phyloP scores from a whole-genome alignment of 1,140 invertebrate genomes.

The Drosophila bocqueti region DNA sequence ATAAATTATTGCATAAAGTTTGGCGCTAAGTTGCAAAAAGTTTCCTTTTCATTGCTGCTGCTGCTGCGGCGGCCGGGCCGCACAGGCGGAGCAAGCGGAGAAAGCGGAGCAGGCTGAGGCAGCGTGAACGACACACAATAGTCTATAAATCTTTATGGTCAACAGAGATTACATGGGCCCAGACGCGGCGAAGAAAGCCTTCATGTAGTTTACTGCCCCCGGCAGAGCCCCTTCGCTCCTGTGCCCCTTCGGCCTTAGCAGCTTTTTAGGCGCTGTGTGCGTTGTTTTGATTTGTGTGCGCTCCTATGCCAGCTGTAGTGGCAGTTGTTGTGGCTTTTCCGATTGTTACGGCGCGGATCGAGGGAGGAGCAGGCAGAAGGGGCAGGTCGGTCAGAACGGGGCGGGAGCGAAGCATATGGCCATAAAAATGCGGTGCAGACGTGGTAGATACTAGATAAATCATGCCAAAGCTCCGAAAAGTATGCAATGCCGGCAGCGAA shows the following conservation, averaged over 20 bases:
- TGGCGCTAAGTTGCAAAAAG: constrained; percentile 84
- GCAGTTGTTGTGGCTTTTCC: constrained; percentile 71
- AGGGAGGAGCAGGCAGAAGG: not conserved
- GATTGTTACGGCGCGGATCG: constrained; percentile 39
- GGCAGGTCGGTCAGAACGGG: not conserved
- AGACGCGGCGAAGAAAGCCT: constrained; percentile 51
- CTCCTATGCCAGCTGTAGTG: constrained; percentile 43
- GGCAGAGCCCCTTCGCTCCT: constrained; percentile 12
- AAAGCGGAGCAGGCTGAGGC: constrained; percentile 17
- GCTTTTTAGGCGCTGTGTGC: constrained; percentile 74
- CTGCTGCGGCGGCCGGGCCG: constrained; percentile 45
- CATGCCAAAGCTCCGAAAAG: constrained; percentile 64
- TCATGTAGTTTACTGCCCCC: constrained; percentile 73
- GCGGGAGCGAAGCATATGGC: constrained; percentile 61
- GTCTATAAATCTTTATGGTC: constrained; percentile 84
- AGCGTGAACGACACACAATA: constrained; percentile 78
- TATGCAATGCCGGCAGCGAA: constrained; percentile 57
- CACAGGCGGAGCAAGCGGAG: constrained; percentile 18
- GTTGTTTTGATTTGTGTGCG: constrained; percentile 75
- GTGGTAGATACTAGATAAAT: constrained; percentile 69
- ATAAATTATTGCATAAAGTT: constrained; percentile 85
- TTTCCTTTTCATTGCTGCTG: constrained; percentile 80
- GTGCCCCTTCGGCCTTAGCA: constrained; percentile 34
- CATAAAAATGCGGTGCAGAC: constrained; percentile 78
- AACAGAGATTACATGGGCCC: constrained; percentile 80